Percentiles rank a stretch among this genome's conserved stretches.
These are phyloP conservation scores for Rhipidura dahli DNA, from an alignment of 2,113 vertebrate species.

Conservation along the genomic window DNA sequence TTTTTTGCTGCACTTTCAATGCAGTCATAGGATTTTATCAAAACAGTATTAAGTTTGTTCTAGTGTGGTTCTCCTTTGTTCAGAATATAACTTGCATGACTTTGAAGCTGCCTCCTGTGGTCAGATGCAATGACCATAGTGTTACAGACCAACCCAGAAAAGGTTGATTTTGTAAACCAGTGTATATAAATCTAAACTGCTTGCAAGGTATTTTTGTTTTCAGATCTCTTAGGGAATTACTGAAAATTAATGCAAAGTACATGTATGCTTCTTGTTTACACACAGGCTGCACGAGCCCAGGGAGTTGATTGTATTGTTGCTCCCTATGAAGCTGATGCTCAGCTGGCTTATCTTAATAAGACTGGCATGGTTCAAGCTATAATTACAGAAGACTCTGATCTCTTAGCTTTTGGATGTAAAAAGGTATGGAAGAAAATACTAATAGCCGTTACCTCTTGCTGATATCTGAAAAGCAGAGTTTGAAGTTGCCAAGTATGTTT, in stretches of 20 bases:
- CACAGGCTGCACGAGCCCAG: slow-evolving; percentile 82
- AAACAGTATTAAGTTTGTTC: not conserved
- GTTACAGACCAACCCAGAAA: not conserved
- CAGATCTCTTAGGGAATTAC: not conserved
- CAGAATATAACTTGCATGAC: not conserved
- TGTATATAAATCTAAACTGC: not conserved
- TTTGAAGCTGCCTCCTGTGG: not conserved
- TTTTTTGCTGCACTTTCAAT: not conserved
- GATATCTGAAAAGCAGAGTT: not conserved
- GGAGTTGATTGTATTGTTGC: slow-evolving; percentile 94
- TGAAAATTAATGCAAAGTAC: not conserved
- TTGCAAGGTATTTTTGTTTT: not conserved
- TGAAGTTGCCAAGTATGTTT: not conserved
- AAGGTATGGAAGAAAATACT: slow-evolving; percentile 76
- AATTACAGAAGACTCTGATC: slow-evolving; percentile 95
- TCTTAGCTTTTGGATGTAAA: slow-evolving; percentile 95
- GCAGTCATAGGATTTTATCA: not conserved
- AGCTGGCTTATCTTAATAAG: slow-evolving; percentile 92
- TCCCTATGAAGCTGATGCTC: slow-evolving; percentile 97
- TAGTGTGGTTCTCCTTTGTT: not conserved
- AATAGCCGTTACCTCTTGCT: not conserved
- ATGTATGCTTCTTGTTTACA: not conserved
- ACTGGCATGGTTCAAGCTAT: slow-evolving; percentile 87
- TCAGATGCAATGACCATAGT: not conserved
- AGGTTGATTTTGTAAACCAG: not conserved